A percentile compares a stretch with the other conserved stretches of the same genome.
phyloP scores from a whole-genome alignment of 2,797 vertebrate species.

The Rhadinocentrus ornatus region DNA sequence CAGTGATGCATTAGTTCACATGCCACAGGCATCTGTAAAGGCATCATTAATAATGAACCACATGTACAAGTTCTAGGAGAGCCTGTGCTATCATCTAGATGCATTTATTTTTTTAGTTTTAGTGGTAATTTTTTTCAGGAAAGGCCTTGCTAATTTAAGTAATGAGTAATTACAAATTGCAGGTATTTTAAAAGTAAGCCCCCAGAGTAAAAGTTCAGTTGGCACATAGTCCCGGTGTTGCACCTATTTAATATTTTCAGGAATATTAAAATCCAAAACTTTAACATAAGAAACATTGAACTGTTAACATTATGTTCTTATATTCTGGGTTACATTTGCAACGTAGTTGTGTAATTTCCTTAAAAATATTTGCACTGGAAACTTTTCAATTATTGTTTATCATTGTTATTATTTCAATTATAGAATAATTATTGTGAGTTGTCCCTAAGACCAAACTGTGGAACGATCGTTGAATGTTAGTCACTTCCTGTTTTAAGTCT shows the following conservation, averaged over 20 bases:
- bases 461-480: too few relatives aligned
- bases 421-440: too few relatives aligned
- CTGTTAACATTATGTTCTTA: not conserved
- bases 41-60: slow-evolving; percentile 1
- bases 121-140: not conserved
- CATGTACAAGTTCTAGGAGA: not conserved
- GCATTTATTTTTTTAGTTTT: not conserved
- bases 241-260: not conserved
- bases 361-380: not conserved
- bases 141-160: not conserved
- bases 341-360: not conserved
- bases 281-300: not conserved
- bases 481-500: too few relatives aligned
- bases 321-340: not conserved
- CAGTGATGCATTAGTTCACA: slow-evolving; percentile 1
- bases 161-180: not conserved
- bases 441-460: too few relatives aligned
- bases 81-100: not conserved
- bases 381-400: too few relatives aligned
- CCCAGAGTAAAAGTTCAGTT: not conserved
- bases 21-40: slow-evolving; percentile 3
- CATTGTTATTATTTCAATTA: too few relatives aligned
- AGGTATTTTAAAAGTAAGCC: not conserved
- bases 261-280: not conserved
- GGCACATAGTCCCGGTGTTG: not conserved